Base-by-base conservation (phyloP, 2,113 vertebrate genomes). In the Upupa epops region DNA sequence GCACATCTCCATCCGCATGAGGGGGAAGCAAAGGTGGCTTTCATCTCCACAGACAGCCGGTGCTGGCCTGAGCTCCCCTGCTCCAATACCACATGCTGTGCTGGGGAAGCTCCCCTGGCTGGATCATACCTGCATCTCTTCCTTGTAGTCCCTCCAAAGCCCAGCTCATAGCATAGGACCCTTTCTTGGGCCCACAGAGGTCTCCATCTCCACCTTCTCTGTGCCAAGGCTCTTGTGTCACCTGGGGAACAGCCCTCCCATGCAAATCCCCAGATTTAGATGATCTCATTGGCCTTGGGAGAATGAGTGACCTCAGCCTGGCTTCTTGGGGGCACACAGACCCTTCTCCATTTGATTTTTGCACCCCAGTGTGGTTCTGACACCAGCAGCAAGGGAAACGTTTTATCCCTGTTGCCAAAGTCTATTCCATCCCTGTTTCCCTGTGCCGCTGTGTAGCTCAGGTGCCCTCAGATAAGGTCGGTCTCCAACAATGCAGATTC, bases 1-100 rank as follows among this genome's bases (percentile, higher is more conserved):
- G 6, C 46, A 55, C 25, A 5, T 0, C 1, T 73, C 51, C 52
- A 25, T 7, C 16, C 8, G 31, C 3, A 4, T 2, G 0, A 52
- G 0, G 0, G 21, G 21, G 60, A 58, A 49, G 36, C 8, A 10
- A 83, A 80, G 46, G 36, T 3, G 2, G 17, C 32, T 76, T 88
- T 91, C 58, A 17, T 42, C 78, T 81, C 40, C 29, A 31, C 72
- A 51, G 34, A 11, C 40, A n/a, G n/a, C 36, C 52, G 42, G 34
- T 5, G 2, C 32, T 25, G 19, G 37, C 61, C 64, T 60, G 25
- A 79, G 46, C n/a, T 92, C 3, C 2, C 20, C 55, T 83, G 34
- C 56, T 90, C 70, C 2, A 1, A 28, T 60, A n/a, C 16, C 72
- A 48, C 0, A 0, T 6, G 42, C 60, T 83, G 28, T 17, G 26